Evolutionary conservation across 2,113 vertebrate species (phyloP).

Genomic region (Salvelinus fontinalis): DNA sequence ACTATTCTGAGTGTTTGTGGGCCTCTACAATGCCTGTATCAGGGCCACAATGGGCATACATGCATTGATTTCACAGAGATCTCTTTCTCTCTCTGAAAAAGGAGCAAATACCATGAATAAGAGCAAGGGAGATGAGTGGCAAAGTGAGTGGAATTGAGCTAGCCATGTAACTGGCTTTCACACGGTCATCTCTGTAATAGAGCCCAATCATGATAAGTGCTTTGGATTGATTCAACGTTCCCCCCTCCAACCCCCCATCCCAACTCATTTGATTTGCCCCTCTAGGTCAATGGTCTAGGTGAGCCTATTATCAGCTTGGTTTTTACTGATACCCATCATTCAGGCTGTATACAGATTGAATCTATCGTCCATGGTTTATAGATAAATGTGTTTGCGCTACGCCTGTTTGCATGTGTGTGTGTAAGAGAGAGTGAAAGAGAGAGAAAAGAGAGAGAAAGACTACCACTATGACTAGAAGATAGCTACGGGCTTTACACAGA

Average conservation of each 20-base stretch:
- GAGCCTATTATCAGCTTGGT: constrained; percentile 62
- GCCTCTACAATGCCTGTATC: background rate
- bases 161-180: constrained; percentile 50
- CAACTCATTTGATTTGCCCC: constrained; percentile 59
- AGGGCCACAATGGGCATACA: constrained; percentile 2
- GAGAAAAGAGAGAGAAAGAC: too few species aligned
- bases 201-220: constrained; percentile 73
- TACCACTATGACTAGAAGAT: too few species aligned
- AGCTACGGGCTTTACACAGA: too few species aligned
- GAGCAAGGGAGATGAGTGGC: constrained; percentile 10
- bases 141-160: constrained; percentile 38
- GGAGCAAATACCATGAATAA: constrained; percentile 22
- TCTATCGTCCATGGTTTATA: background rate
- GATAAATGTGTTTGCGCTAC: background rate
- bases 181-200: constrained; percentile 49
- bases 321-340: constrained; percentile 53
- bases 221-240: constrained; percentile 64
- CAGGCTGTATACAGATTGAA: constrained; percentile 37
- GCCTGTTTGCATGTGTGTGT: background rate
- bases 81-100: constrained; percentile 23
- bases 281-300: constrained; percentile 63
- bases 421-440: background rate
- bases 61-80: constrained; percentile 28
- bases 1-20: background rate
- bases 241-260: constrained; percentile 35